A percentile compares a stretch with the other conserved stretches of the same genome.
phyloP scores from a whole-genome alignment of 2,888 invertebrate species.

The Galerucella pusilla region DNA sequence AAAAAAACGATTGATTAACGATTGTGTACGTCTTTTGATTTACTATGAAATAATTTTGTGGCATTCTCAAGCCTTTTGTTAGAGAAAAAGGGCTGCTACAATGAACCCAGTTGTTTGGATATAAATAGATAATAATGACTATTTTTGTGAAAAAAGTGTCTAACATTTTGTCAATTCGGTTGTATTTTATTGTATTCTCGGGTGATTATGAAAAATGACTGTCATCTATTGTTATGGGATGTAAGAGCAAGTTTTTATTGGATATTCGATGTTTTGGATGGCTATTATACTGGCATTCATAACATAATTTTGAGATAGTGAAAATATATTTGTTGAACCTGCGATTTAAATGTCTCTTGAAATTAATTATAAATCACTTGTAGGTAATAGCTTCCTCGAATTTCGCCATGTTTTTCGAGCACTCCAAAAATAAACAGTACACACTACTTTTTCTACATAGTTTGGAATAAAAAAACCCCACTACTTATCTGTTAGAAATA shows the following conservation, averaged over 20 bases:
- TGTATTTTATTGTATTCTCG: slow-evolving; percentile 23
- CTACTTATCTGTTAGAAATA: too few relatives aligned
- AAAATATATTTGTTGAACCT: too few relatives aligned
- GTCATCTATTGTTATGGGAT: slow-evolving; percentile 24
- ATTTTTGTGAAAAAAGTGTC: slow-evolving; percentile 31
- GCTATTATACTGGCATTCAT: not conserved
- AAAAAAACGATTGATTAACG: slow-evolving; percentile 56
- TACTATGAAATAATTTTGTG: slow-evolving; percentile 30
- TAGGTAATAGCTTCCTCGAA: too few relatives aligned
- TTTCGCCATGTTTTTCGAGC: too few relatives aligned
- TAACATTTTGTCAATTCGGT: slow-evolving; percentile 38
- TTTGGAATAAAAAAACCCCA: too few relatives aligned
- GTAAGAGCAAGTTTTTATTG: slow-evolving; percentile 8
- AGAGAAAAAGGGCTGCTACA: slow-evolving; percentile 34
- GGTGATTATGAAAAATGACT: slow-evolving; percentile 28
- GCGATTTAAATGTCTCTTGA: too few relatives aligned
- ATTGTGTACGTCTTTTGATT: slow-evolving; percentile 46
- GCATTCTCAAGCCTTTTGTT: slow-evolving; percentile 33
- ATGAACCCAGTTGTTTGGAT: slow-evolving; percentile 34
- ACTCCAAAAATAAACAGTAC: too few relatives aligned
- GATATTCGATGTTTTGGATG: not conserved
- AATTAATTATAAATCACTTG: too few relatives aligned
- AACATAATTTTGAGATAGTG: not conserved
- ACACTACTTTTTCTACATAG: too few relatives aligned
- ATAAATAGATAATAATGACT: slow-evolving; percentile 40